A percentile compares a stretch with the other conserved stretches of the same genome.
phyloP scores from a whole-genome alignment of 2,888 invertebrate species.

The Therioaphis trifolii region DNA sequence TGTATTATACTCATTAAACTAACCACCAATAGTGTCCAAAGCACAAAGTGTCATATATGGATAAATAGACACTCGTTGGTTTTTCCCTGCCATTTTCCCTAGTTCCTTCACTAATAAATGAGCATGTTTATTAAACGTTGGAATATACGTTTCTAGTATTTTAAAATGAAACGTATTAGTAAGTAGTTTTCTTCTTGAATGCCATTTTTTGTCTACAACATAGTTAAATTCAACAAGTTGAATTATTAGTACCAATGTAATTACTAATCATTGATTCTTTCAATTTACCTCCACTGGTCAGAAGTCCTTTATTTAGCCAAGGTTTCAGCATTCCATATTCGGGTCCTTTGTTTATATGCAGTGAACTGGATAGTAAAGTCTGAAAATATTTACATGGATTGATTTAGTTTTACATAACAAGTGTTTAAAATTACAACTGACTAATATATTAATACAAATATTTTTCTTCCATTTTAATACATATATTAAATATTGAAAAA shows the following conservation, averaged over 20 bases:
- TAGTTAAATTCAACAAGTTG: background rate
- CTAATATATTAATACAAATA: background rate
- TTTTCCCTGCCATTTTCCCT: background rate
- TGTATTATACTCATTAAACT: background rate
- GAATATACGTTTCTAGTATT: conserved; percentile 76
- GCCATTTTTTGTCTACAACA: conserved; percentile 72
- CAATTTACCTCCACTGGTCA: conserved; percentile 64
- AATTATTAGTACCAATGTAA: background rate
- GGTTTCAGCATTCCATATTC: conserved; percentile 63
- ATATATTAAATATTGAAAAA: no score
- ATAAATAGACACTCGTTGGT: conserved; percentile 57
- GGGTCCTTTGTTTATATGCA: conserved; percentile 64
- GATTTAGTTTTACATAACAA: background rate
- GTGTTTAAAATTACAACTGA: background rate
- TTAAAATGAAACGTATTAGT: conserved; percentile 79
- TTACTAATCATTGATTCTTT: conserved; percentile 3
- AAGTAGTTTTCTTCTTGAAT: conserved; percentile 74
- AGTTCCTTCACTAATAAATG: conserved; percentile 58
- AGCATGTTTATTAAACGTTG: conserved; percentile 73
- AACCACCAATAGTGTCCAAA: conserved; percentile 63
- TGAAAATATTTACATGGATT: conserved; percentile 51
- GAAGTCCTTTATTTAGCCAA: conserved; percentile 65
- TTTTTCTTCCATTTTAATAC: background rate
- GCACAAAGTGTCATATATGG: conserved; percentile 61
- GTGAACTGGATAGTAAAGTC: conserved; percentile 63